Percentiles rank a stretch among this genome's conserved stretches.
These are phyloP conservation scores for Tetranychus truncatus DNA, from an alignment of 2,888 invertebrate species.

Conservation along the genomic window DNA sequence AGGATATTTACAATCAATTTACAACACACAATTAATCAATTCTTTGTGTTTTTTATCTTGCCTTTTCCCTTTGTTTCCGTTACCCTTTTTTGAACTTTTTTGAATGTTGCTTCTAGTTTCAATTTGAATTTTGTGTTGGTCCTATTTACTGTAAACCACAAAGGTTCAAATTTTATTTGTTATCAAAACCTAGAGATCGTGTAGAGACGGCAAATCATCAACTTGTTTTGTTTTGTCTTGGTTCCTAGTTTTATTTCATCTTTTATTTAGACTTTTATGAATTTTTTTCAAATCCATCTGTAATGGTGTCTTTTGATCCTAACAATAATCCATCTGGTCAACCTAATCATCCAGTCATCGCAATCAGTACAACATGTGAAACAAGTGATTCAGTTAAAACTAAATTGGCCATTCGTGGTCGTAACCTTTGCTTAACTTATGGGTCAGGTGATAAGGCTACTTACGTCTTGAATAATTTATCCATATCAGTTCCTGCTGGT, in stretches of 20 bases:
- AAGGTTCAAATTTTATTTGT: no score
- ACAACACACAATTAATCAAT: no score
- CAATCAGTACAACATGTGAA: neutral
- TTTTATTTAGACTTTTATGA: neutral
- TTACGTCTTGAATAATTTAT: neutral
- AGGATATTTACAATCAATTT: no score
- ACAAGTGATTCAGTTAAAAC: neutral
- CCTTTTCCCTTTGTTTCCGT: no score
- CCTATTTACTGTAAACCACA: no score
- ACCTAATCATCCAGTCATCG: neutral
- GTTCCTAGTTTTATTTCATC: neutral
- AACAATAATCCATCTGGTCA: neutral
- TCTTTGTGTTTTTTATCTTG: no score
- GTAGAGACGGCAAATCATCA: neutral
- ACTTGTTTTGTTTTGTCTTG: neutral
- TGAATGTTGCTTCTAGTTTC: no score
- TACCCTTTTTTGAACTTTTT: no score
- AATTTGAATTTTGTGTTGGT: no score
- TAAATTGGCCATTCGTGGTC: constrained; percentile 5
- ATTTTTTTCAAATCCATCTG: neutral
- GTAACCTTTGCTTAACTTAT: constrained; percentile 4
- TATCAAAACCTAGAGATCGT: no score
- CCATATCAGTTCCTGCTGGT: constrained; percentile 2
- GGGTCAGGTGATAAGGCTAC: neutral
- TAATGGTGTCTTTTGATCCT: neutral